Conservation (phyloP, 2,797 vertebrate genomes). For the Mycteria americana region DNA sequence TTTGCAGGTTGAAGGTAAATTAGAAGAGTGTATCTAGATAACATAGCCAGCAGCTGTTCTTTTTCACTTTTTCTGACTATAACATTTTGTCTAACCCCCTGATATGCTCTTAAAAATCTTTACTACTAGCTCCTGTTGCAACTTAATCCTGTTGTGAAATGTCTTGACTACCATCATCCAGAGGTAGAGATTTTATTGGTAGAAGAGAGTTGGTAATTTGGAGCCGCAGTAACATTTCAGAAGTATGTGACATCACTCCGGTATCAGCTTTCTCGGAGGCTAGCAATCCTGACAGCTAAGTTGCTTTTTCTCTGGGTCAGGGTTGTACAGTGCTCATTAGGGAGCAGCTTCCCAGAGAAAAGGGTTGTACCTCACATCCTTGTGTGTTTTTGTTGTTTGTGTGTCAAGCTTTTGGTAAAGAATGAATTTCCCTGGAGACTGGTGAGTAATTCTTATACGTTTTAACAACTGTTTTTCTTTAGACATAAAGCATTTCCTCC, state of each 20-base stretch:
- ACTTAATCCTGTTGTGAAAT: background rate
- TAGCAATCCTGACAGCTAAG: conserved; percentile 63
- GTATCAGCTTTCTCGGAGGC: conserved; percentile 76
- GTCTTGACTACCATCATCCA: background rate
- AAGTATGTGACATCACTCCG: conserved; percentile 80
- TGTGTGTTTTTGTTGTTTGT: background rate
- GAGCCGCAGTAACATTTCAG: conserved; percentile 70
- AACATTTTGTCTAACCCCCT: fast-evolving
- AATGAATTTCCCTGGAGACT: conserved; percentile 33
- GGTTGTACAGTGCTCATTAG: conserved; percentile 46
- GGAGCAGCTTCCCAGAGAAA: conserved; percentile 58
- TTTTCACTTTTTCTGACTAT: background rate
- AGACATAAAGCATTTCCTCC: background rate
- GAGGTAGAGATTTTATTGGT: conserved; percentile 40
- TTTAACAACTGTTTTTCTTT: conserved; percentile 8
- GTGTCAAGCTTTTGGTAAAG: background rate
- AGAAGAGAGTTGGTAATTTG: conserved; percentile 35
- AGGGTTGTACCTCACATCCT: conserved; percentile 2
- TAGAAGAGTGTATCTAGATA: background rate
- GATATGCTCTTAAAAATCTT: background rate
- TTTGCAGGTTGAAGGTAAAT: background rate
- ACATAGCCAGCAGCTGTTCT: background rate
- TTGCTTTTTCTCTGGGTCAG: conserved; percentile 56
- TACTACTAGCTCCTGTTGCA: background rate
- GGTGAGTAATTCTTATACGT: conserved; percentile 67